These are phyloP conservation scores for Drosophila dives DNA, from an alignment of 2,888 invertebrate species.

Conservation along the genomic window DNA sequence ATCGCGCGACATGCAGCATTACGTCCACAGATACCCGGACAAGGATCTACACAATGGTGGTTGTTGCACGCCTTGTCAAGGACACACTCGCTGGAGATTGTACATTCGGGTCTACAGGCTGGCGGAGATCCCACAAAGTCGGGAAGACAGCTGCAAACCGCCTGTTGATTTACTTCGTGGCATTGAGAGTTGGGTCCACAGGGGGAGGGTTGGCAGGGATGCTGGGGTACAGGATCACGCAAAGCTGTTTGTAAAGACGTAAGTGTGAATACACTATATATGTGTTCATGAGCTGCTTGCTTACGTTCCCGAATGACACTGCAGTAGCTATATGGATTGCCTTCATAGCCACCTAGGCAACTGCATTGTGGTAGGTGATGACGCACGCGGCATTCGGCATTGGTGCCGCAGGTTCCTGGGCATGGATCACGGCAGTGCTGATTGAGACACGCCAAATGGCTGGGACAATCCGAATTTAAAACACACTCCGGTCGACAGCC, in stretches of 20 bases:
- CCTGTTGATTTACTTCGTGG: conserved; percentile 85
- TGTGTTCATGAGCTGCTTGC: conserved; percentile 46
- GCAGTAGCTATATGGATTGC: conserved; percentile 91
- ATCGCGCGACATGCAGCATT: conserved; percentile 86
- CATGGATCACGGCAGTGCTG: conserved; percentile 92
- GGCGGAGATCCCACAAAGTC: conserved; percentile 89
- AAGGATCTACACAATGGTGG: conserved; percentile 89
- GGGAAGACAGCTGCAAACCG: conserved; percentile 87
- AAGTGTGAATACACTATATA: conserved; percentile 13
- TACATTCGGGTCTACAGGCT: conserved; percentile 92
- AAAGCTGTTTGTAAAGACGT: conserved; percentile 64
- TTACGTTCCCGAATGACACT: conserved; percentile 85
- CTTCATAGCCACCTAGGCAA: conserved; percentile 89
- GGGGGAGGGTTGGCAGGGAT: conserved; percentile 87
- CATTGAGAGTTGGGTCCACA: conserved; percentile 89
- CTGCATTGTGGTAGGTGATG: conserved; percentile 89
- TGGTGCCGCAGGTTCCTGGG: conserved; percentile 90
- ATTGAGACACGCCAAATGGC: conserved; percentile 89
- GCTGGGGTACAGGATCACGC: conserved; percentile 78
- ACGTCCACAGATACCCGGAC: conserved; percentile 91
- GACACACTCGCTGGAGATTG: conserved; percentile 89
- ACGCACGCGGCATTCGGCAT: conserved; percentile 90
- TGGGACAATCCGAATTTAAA: conserved; percentile 90
- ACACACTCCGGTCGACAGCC: conserved; percentile 91
- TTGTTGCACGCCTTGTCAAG: conserved; percentile 88